Conservation (phyloP, 2,113 vertebrate genomes). For the Danio rerio region GRCz12tu NC_133177.1:1983001-1983500, state of each 20-base stretch:
- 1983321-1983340: background rate
- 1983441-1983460: too few species aligned
- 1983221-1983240: background rate
- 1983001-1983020: too few species aligned
- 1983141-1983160: background rate
- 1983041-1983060: background rate
- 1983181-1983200: background rate
- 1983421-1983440: too few species aligned
- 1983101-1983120: background rate
- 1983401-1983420: too few species aligned
- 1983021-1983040: background rate
- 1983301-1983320: background rate
- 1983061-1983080: too few species aligned
- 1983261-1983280: constrained; percentile 8
- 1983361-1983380: background rate
- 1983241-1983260: background rate
- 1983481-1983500: background rate
- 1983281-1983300: background rate
- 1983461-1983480: background rate
- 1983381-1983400: too few species aligned
- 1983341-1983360: background rate
- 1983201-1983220: background rate
- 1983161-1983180: background rate
- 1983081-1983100: background rate
- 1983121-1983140: background rate